These are phyloP conservation scores for Pseudoips prasinana DNA, from an alignment of 2,888 invertebrate genomes.

Conservation along the genomic window DNA sequence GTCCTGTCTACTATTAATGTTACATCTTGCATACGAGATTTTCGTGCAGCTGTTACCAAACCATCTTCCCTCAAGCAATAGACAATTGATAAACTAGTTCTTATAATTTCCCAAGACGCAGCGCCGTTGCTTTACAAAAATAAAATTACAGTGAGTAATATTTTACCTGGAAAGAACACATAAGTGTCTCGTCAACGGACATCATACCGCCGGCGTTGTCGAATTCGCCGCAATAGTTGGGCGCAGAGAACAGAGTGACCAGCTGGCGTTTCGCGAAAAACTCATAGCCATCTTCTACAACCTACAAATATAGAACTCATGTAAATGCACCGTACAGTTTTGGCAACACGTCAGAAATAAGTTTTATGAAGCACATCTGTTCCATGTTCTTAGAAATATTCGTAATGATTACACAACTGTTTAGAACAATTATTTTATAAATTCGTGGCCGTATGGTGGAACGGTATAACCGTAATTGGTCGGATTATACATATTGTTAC, in stretches of 20 bases:
- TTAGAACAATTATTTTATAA: background rate
- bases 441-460: no score
- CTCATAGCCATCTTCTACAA: conserved; percentile 99
- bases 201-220: conserved; percentile 99
- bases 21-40: no score
- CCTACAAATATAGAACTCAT: conserved; percentile 68
- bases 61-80: no score
- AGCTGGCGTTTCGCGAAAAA: conserved; percentile 99
- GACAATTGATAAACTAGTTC: no score
- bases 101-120: no score
- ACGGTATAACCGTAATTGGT: no score
- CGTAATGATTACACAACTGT: background rate
- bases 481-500: no score
- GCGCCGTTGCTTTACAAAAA: no score
- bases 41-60: no score
- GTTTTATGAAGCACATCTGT: conserved; percentile 1
- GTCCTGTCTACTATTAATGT: no score
- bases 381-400: conserved; percentile 1
- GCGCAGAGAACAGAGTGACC: conserved; percentile 99
- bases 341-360: conserved; percentile 6
- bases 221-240: conserved; percentile 99
- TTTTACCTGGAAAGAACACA: conserved; percentile 99
- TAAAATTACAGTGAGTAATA: no score
- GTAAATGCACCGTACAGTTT: background rate
- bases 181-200: conserved; percentile 99